Conservation (phyloP, 1,140 invertebrate genomes). For the Drosophila guanche region DNA sequence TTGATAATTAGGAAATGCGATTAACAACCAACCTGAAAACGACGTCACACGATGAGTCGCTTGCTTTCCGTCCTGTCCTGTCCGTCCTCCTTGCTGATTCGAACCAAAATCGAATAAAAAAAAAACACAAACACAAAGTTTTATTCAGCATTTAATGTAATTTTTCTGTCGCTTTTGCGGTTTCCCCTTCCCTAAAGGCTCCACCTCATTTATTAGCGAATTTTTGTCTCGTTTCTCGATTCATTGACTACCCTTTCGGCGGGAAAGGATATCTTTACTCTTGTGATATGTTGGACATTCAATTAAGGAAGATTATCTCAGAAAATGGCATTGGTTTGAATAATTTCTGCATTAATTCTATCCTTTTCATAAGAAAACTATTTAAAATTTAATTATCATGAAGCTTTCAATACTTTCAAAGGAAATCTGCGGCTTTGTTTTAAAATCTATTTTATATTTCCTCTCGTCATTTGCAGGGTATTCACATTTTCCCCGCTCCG, state of each 20-base stretch:
- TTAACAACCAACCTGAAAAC: slow-evolving; percentile 44
- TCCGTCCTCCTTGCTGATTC: too few species aligned
- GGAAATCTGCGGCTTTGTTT: neutral
- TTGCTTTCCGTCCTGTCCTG: neutral
- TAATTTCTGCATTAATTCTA: too few species aligned
- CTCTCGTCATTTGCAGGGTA: too few species aligned
- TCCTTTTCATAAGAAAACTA: too few species aligned
- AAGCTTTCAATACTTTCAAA: too few species aligned
- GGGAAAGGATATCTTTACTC: too few species aligned
- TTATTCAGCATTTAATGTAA: slow-evolving; percentile 36
- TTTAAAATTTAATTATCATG: too few species aligned
- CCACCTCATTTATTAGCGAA: neutral
- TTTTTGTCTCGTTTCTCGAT: slow-evolving; percentile 4
- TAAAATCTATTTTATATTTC: neutral
- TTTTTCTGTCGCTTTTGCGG: slow-evolving; percentile 22
- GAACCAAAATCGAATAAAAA: neutral
- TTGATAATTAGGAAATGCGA: slow-evolving; percentile 74
- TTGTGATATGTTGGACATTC: too few species aligned
- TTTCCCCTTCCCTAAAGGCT: neutral
- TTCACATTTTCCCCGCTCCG: rapidly evolving
- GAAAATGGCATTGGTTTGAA: too few species aligned
- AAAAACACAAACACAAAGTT: slow-evolving; percentile 8
- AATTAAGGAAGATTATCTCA: too few species aligned
- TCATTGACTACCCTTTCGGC: too few species aligned
- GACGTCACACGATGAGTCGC: slow-evolving; percentile 25